Percentiles rank a stretch among this genome's conserved stretches.
phyloP scores from a whole-genome alignment of 2,888 invertebrate genomes.

The Polia nebulosa region DNA sequence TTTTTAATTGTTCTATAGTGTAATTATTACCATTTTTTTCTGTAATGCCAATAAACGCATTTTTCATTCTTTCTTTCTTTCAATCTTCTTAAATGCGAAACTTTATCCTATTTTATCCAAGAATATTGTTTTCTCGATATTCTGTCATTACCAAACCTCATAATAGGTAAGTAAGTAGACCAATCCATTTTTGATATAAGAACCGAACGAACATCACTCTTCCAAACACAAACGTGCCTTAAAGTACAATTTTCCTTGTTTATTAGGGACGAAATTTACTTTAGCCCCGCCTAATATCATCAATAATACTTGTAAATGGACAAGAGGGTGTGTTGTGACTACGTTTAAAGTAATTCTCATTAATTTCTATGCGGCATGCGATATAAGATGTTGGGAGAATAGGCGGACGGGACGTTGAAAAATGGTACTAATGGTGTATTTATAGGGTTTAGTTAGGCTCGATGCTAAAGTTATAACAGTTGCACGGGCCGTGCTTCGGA shows the following conservation, averaged over 20 bases:
- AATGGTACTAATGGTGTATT: slow-evolving; percentile 25
- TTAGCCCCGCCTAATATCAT: slow-evolving; percentile 75
- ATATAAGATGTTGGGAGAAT: slow-evolving; percentile 71
- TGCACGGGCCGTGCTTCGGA: no score
- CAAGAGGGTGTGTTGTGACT: slow-evolving; percentile 78
- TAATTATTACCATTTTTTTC: no score
- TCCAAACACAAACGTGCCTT: slow-evolving; percentile 17
- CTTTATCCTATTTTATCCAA: neutral
- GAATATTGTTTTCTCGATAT: neutral
- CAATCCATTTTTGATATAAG: neutral
- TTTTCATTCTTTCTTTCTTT: neutral
- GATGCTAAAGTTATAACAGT: no score
- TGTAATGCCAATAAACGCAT: no score
- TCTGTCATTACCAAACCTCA: neutral
- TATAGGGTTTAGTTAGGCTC: slow-evolving; percentile 1
- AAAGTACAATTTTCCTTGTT: slow-evolving; percentile 53
- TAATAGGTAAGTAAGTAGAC: neutral
- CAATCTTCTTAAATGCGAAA: neutral
- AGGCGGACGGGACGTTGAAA: slow-evolving; percentile 42
- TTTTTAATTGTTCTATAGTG: no score
- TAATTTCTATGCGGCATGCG: slow-evolving; percentile 81
- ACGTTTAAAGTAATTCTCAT: slow-evolving; percentile 77
- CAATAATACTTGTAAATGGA: slow-evolving; percentile 83
- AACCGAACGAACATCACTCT: slow-evolving; percentile 6
- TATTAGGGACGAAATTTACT: slow-evolving; percentile 68